These are phyloP conservation scores for Escarpia spicata DNA, from an alignment of 2,888 invertebrate genomes.

Conservation along the genomic window DNA sequence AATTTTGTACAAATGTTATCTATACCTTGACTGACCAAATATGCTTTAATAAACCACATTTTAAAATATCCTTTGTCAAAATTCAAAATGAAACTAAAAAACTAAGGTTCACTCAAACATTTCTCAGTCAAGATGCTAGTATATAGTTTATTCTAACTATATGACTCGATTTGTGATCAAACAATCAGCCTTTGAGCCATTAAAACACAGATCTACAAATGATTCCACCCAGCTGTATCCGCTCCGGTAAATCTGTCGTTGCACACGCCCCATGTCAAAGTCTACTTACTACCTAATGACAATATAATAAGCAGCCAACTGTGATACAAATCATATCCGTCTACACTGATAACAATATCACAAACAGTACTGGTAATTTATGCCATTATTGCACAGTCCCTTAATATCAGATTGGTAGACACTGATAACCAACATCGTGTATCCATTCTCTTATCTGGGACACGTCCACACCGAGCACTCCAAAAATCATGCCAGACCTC, in stretches of 20 bases:
- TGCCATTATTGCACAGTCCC: background rate
- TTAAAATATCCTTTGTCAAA: no score
- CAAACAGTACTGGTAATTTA: background rate
- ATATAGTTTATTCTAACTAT: no score
- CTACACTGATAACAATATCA: background rate
- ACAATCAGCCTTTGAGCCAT: no score
- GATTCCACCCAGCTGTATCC: background rate
- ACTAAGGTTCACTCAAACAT: no score
- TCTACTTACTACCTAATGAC: background rate
- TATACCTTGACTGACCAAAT: no score
- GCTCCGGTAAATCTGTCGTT: background rate
- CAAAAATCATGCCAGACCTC: background rate
- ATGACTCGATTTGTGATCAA: no score
- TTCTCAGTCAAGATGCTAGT: no score
- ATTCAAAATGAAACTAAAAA: no score
- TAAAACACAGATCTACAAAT: background rate
- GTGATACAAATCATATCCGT: background rate
- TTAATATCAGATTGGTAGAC: background rate
- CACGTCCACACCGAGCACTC: background rate
- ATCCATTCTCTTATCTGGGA: background rate
- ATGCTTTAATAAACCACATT: no score
- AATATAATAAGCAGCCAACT: background rate
- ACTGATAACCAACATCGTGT: background rate
- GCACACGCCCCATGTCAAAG: background rate
- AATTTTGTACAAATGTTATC: no score